These are phyloP conservation scores for Metopia argyrocephala DNA, from an alignment of 2,888 invertebrate genomes.

Conservation along the genomic window DNA sequence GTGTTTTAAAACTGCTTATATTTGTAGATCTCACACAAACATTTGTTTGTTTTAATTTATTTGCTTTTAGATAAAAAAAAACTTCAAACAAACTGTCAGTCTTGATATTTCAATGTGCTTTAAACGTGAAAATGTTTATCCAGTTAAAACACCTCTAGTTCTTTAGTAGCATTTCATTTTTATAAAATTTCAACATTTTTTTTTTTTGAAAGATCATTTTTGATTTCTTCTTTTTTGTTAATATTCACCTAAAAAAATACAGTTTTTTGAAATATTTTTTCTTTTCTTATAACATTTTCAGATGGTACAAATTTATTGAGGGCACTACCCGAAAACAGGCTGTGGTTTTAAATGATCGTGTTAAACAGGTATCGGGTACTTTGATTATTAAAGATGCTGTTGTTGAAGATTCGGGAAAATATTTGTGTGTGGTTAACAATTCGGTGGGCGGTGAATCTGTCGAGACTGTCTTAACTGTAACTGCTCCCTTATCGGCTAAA, in stretches of 20 bases:
- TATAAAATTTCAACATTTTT: constrained; percentile 51
- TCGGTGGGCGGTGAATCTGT: constrained; percentile 96
- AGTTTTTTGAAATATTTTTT: not conserved
- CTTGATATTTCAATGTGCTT: constrained; percentile 44
- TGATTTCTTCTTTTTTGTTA: not conserved
- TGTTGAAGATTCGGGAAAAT: constrained; percentile 96
- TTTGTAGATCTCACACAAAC: constrained; percentile 7
- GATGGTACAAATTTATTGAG: constrained; percentile 96
- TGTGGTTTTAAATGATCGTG: constrained; percentile 92
- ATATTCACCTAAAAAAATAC: not conserved
- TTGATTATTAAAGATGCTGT: constrained; percentile 94
- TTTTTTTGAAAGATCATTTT: constrained; percentile 28
- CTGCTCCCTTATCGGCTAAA: constrained; percentile 91
- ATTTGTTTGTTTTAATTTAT: constrained; percentile 2
- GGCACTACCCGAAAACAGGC: constrained; percentile 91
- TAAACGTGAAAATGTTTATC: not conserved
- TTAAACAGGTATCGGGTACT: constrained; percentile 95
- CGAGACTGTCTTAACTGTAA: constrained; percentile 94
- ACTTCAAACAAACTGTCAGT: not conserved
- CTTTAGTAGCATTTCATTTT: constrained; percentile 44
- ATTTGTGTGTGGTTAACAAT: constrained; percentile 95
- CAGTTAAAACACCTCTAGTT: not conserved
- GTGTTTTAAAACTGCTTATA: constrained; percentile 19
- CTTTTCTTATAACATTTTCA: constrained; percentile 80
- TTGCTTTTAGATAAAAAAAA: not conserved